A percentile compares a stretch with the other conserved stretches of the same genome.
phyloP scores from a whole-genome alignment of 2,113 vertebrate genomes.

The Xenopus laevis region DNA sequence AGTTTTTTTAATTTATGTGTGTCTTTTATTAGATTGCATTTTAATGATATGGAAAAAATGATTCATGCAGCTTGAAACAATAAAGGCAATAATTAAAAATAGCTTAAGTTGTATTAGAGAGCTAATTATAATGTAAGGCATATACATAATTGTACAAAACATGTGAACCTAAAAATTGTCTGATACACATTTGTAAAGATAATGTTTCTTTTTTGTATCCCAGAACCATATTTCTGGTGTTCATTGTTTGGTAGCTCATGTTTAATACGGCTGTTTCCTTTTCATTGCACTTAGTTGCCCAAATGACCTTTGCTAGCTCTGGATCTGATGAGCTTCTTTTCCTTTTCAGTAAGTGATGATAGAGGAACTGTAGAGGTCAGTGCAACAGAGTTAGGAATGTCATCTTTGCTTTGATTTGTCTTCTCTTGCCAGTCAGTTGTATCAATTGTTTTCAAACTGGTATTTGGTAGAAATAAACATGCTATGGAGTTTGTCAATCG shows the following conservation, averaged over 20 bases:
- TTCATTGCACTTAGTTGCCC: not conserved
- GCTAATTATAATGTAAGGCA: too few species aligned
- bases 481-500: constrained; percentile 37
- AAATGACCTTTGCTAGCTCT: constrained; percentile 8
- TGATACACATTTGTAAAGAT: too few species aligned
- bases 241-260: not conserved
- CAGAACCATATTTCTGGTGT: too few species aligned
- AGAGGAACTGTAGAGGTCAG: constrained; percentile 50
- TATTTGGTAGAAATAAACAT: constrained; percentile 47
- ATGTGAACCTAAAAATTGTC: too few species aligned
- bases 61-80: too few species aligned
- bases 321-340: constrained; percentile 5
- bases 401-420: constrained; percentile 50
- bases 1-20: too few species aligned
- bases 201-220: too few species aligned
- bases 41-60: too few species aligned
- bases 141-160: too few species aligned
- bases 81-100: too few species aligned
- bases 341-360: constrained; percentile 24
- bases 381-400: constrained; percentile 53
- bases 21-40: too few species aligned
- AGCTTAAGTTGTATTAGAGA: too few species aligned
- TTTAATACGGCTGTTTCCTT: not conserved
- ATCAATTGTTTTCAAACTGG: constrained; percentile 55
- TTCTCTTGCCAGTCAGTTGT: constrained; percentile 53